Evolutionary conservation across 2,113 vertebrate genomes (phyloP).

Genomic region (Sinocyclocheilus maitianheensis): DNA sequence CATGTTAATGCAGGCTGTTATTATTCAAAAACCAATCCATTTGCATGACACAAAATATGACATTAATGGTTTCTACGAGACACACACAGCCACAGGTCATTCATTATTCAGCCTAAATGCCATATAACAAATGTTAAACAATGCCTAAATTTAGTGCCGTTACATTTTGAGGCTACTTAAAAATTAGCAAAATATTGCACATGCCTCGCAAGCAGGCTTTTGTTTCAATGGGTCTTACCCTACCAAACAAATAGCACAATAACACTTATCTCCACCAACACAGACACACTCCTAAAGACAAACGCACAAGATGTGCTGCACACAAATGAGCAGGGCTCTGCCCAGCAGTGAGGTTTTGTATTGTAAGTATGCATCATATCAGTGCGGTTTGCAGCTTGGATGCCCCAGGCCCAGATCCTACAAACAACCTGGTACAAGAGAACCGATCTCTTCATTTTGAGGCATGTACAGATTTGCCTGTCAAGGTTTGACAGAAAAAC

Average conservation of each 20-base stretch:
- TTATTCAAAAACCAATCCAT: not conserved
- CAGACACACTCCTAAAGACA: conserved; percentile 14
- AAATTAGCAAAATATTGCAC: not conserved
- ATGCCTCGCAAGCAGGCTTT: not conserved
- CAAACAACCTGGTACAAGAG: not conserved
- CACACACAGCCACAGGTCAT: not conserved
- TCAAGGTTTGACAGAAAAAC: conserved; percentile 8
- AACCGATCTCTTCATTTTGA: not conserved
- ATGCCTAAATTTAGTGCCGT: not conserved
- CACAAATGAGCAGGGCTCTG: not conserved
- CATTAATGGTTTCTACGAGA: conserved; percentile 29
- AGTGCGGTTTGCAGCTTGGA: not conserved
- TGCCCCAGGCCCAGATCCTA: conserved; percentile 1
- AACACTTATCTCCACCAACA: conserved; percentile 10
- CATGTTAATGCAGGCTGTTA: not conserved
- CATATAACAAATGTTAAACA: conserved; percentile 31
- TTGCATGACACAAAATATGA: conserved; percentile 34
- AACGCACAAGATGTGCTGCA: not conserved
- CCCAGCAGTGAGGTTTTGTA: conserved; percentile 1
- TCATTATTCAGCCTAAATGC: conserved; percentile 12
- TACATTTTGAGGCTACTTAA: not conserved
- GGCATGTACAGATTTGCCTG: not conserved
- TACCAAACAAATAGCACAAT: not conserved
- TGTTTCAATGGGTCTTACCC: conserved; percentile 5
- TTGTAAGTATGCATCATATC: conserved; percentile 5